Conservation (phyloP, 2,888 invertebrate genomes). For the Machimus atricapillus region DNA sequence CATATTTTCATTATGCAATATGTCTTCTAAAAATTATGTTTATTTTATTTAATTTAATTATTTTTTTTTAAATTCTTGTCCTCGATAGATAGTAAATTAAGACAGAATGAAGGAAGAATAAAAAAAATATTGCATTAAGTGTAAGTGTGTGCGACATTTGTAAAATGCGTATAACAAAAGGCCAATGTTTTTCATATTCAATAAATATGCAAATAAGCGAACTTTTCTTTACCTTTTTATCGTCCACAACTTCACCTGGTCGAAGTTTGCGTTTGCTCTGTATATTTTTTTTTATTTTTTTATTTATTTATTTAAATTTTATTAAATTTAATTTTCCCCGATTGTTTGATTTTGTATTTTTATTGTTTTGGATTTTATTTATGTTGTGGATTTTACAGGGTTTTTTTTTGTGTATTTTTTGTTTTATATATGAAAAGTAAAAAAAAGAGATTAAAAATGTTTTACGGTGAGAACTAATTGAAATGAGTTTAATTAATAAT, state of each 20-base stretch:
- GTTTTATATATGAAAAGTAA: constrained; percentile 14
- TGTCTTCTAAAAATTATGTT: too few relatives aligned
- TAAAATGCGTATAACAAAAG: constrained; percentile 44
- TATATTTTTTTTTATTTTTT: constrained; percentile 12
- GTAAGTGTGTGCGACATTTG: constrained; percentile 9
- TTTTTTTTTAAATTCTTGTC: background rate
- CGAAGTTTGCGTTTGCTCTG: constrained; percentile 90
- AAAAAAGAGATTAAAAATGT: constrained; percentile 1
- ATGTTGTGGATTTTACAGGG: background rate
- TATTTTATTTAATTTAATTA: too few relatives aligned
- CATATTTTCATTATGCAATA: background rate
- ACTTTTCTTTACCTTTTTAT: constrained; percentile 83
- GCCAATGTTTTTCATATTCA: background rate
- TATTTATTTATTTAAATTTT: constrained; percentile 45
- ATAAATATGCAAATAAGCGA: background rate
- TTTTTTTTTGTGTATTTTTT: background rate
- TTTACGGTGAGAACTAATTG: background rate
- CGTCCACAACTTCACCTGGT: constrained; percentile 92
- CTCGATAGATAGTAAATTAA: background rate
- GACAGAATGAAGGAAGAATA: background rate
- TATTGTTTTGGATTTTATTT: background rate
- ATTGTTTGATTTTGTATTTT: background rate
- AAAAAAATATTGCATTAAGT: background rate
- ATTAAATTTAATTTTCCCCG: constrained; percentile 44
- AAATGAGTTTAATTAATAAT: background rate